These are phyloP conservation scores for Hylaeus anthracinus DNA, from an alignment of 1,140 invertebrate genomes.

Conservation along the genomic window DNA sequence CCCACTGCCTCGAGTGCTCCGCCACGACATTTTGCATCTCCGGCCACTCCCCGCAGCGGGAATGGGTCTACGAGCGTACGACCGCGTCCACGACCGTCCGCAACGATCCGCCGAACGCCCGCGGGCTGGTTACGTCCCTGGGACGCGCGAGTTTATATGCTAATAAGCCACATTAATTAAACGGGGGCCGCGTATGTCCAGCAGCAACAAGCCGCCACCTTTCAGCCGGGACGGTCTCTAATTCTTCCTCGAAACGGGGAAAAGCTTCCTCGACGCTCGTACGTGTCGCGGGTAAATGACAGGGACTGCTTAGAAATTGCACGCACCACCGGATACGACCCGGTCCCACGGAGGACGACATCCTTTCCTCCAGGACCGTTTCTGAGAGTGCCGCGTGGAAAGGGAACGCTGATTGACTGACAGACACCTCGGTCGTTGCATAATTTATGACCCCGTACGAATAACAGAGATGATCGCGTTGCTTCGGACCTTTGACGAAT, in stretches of 20 bases:
- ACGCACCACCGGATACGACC: not conserved
- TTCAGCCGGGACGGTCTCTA: slow-evolving; percentile 36
- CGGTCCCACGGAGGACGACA: not conserved
- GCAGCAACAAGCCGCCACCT: slow-evolving; percentile 31
- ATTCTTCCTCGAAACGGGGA: slow-evolving; percentile 39
- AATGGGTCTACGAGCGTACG: slow-evolving; percentile 44
- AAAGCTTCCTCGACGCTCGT: slow-evolving; percentile 11
- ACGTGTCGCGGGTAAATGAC: not conserved
- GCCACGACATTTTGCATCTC: slow-evolving; percentile 66
- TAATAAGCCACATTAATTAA: slow-evolving; percentile 72
- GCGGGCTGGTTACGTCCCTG: slow-evolving; percentile 57
- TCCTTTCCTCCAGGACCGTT: not conserved
- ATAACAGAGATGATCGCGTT: not conserved
- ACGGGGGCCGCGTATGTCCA: slow-evolving; percentile 57
- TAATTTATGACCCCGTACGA: slow-evolving; percentile 25
- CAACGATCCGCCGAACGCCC: slow-evolving; percentile 34
- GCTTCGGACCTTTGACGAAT: not conserved
- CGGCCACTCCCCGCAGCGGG: slow-evolving; percentile 51
- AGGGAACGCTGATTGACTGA: slow-evolving; percentile 21
- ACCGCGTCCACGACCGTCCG: slow-evolving; percentile 39
- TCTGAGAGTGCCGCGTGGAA: not conserved
- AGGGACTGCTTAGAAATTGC: not conserved
- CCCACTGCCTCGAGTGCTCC: slow-evolving; percentile 57
- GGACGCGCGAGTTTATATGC: slow-evolving; percentile 67
- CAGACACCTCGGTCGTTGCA: slow-evolving; percentile 15